Conservation (phyloP, 1,140 invertebrate genomes). For the Eriocheir sinensis region DNA sequence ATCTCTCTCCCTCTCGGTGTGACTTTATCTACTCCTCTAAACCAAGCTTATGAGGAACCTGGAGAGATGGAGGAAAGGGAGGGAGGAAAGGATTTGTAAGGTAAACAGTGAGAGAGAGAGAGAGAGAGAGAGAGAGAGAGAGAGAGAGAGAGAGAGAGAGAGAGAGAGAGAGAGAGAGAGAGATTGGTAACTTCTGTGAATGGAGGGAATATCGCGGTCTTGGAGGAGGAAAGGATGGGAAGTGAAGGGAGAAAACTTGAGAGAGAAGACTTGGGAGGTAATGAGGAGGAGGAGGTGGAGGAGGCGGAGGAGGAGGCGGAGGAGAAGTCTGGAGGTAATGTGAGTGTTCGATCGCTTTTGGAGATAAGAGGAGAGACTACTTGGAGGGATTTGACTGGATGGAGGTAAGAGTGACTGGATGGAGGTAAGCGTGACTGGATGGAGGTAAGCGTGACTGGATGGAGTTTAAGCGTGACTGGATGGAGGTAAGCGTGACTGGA, state of each 20-base stretch:
- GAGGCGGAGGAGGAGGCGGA: not conserved
- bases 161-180: no score
- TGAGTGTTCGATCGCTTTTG: conserved; percentile 24
- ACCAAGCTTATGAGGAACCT: not conserved
- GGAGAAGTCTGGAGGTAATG: not conserved
- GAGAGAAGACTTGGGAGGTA: not conserved
- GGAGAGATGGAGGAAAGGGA: not conserved
- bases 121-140: not conserved
- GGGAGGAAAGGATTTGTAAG: not conserved
- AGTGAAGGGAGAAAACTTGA: not conserved
- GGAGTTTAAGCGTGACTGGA: no score
- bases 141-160: not conserved
- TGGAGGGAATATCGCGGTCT: not conserved
- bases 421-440: no score
- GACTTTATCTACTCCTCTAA: not conserved
- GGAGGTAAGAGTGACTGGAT: not conserved
- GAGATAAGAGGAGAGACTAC: not conserved
- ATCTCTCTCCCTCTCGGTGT: no score
- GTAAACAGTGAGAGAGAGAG: not conserved
- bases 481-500: not conserved
- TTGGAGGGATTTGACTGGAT: not conserved
- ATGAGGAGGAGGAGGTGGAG: not conserved
- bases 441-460: no score
- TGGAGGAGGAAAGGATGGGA: not conserved
- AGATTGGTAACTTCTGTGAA: not conserved